phyloP scores from a whole-genome alignment of 2,113 vertebrate species.

The Rhinoptilus africanus region DNA sequence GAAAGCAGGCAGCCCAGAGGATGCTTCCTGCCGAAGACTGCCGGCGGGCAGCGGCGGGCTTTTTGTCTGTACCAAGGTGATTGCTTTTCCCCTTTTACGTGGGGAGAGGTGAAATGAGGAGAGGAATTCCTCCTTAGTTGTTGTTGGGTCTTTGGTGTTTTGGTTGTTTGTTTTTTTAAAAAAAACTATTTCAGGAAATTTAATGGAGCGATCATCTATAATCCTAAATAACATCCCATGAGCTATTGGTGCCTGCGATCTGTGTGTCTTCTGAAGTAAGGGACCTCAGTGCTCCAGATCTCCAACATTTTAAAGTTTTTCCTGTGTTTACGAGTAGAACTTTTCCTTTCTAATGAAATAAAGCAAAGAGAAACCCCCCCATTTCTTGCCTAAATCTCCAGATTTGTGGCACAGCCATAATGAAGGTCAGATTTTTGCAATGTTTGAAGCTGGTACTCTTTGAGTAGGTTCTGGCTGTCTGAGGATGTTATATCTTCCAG shows the following conservation, averaged over 20 bases:
- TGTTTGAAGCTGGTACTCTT: neutral
- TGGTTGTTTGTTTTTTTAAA: neutral
- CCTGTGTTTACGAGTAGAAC: neutral
- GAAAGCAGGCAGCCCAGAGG: neutral
- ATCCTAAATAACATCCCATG: neutral
- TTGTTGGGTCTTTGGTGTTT: neutral
- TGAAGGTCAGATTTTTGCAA: neutral
- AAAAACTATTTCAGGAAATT: neutral
- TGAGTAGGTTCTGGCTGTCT: neutral
- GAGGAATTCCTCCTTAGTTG: neutral
- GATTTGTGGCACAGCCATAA: neutral
- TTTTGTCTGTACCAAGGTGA: neutral
- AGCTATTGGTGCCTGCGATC: neutral
- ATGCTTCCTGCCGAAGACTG: neutral
- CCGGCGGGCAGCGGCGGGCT: neutral
- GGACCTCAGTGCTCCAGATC: neutral
- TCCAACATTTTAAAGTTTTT: neutral
- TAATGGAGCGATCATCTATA: neutral
- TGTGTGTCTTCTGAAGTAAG: neutral
- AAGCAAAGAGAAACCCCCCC: rapidly evolving
- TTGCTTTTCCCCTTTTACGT: neutral
- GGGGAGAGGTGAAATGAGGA: neutral
- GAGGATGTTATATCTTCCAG: neutral
- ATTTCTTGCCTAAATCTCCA: neutral
- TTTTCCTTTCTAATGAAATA: neutral